Evolutionary conservation across 2,888 invertebrate genomes (phyloP), one percentile per base, ranked within the genome.

Genomic region (Pocota personata): DNA sequence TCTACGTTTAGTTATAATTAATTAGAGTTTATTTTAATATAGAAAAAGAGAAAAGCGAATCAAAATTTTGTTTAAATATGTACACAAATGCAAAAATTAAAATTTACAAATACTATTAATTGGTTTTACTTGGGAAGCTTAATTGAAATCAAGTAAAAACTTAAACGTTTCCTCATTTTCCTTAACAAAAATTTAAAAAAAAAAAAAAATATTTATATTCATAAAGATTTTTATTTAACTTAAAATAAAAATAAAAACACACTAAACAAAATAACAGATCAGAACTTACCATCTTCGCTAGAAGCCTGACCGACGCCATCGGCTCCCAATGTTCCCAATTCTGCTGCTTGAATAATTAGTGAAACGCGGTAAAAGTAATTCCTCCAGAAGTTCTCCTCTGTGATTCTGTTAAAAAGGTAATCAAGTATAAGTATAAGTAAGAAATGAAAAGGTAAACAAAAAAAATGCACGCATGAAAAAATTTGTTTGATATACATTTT

Each of bases 331-430:
- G 93, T 93, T 88, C 93, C 92, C 89, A 93, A 89, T 87, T 98
- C 98, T 92, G 96, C 97, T 89, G 98, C 98, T 94, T 99, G 99
- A 92, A 98, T 98, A 92, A 99, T 97, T 90, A 99, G 95, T 90
- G 98, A 98, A 89, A 99, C 97, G 92, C 99, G 97, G 94, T 99
- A 99, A 94, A 99, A 99, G 93, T 99, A 99, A 94, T 99, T 99
- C 92, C 98, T 95, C 99, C 99, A 99, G 94, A 99, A 99, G 92
- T 97, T 97, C 93, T 99, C 98, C 94, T 99, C 99, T 90, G 96
- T 97, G 93, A 98, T 97, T 90, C 97, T 97, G 93, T 73, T 50
- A 30, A 35, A 67, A 58, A 66, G 43, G 0, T 40, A 71, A 64
- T n/a, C 6, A 64, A 35, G 27, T 0, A 32, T 10, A 37, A 3